These are phyloP conservation scores for Girardia tigrina DNA, from an alignment of 2,888 invertebrate genomes.

Conservation along the genomic window DNA sequence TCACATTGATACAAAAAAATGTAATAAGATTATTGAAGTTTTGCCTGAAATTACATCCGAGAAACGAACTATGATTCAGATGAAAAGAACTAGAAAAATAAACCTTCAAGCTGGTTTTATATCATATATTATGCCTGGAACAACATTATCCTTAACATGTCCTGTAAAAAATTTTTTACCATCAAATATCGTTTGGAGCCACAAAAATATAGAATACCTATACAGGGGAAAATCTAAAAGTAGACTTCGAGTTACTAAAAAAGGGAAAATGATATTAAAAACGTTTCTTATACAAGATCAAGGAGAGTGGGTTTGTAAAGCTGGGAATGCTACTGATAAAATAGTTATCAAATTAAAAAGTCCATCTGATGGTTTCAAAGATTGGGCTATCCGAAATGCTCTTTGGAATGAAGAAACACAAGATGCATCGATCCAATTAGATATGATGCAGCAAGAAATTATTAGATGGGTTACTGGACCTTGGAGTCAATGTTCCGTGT, in stretches of 20 bases:
- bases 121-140: constrained; percentile 33
- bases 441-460: not conserved
- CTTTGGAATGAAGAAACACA: constrained; percentile 29
- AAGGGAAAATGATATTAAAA: constrained; percentile 30
- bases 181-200: constrained; percentile 23
- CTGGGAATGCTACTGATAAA: constrained; percentile 13
- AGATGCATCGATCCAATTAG: constrained; percentile 24
- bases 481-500: constrained; percentile 29
- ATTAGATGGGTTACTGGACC: constrained; percentile 28
- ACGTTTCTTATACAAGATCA: constrained; percentile 27
- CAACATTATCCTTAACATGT: constrained; percentile 28
- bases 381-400: constrained; percentile 31
- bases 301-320: constrained; percentile 32
- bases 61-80: constrained; percentile 26
- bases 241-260: constrained; percentile 21
- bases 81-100: not conserved
- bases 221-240: not conserved
- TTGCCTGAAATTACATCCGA: constrained; percentile 16
- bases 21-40: not conserved
- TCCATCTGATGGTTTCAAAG: constrained; percentile 30
- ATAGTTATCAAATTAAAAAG: constrained; percentile 26
- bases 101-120: constrained; percentile 30
- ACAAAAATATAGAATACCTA: not conserved
- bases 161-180: constrained; percentile 28
- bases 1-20: constrained; percentile 28